Conservation (phyloP, 2,888 invertebrate species). For the Drosophila siamana region DNA sequence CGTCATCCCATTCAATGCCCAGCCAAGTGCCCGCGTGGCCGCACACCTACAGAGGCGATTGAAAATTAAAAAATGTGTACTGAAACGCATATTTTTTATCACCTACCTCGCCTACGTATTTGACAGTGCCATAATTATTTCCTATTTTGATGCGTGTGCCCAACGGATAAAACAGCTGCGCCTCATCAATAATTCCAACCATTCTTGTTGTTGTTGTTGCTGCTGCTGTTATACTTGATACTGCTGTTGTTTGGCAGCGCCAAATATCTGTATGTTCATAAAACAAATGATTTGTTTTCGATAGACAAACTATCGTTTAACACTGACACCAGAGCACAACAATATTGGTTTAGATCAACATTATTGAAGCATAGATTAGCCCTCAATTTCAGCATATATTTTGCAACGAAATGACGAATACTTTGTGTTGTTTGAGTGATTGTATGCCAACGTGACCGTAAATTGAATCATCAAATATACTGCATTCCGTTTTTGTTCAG, state of each 20-base stretch:
- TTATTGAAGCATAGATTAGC: conserved; percentile 8
- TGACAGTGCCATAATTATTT: conserved; percentile 87
- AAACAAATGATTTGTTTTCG: neutral
- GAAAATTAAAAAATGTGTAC: neutral
- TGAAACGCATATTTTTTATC: neutral
- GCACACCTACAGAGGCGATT: conserved; percentile 85
- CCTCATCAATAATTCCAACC: conserved; percentile 85
- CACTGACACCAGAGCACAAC: conserved; percentile 4
- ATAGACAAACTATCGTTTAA: conserved; percentile 4
- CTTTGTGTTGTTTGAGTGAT: conserved; percentile 25
- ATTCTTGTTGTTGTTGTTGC: conserved; percentile 60
- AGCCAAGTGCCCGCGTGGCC: conserved; percentile 92
- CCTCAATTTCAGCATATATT: conserved; percentile 11
- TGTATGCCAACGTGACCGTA: neutral
- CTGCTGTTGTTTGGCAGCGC: conserved; percentile 22
- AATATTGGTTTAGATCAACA: conserved; percentile 7
- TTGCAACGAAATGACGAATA: conserved; percentile 36
- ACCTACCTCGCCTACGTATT: conserved; percentile 90
- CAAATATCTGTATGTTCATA: conserved; percentile 15
- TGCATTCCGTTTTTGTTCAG: neutral
- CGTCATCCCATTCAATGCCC: conserved; percentile 99
- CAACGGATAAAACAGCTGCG: conserved; percentile 83
- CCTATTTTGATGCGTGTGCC: conserved; percentile 83
- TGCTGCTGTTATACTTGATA: conserved; percentile 1
- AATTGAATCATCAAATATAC: neutral